phyloP scores from a whole-genome alignment of 2,797 vertebrate genomes.

The Phataginus tricuspis region DNA sequence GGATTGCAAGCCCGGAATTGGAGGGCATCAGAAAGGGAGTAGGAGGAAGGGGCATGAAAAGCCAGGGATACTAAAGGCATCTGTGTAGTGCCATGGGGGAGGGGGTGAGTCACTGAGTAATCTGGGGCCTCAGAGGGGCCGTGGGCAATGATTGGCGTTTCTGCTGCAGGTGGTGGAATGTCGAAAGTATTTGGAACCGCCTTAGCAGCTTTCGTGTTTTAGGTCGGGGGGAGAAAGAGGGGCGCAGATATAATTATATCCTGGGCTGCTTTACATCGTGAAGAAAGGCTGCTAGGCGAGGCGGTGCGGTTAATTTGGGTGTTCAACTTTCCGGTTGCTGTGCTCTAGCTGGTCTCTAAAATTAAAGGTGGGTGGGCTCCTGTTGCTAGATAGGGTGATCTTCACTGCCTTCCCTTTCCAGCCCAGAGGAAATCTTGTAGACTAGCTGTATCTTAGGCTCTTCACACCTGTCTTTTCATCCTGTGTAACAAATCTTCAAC shows the following conservation, averaged over 20 bases:
- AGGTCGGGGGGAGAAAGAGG: slow-evolving; percentile 40
- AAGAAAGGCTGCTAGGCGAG: slow-evolving; percentile 73
- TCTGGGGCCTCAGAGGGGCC: background rate
- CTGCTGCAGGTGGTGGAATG: slow-evolving; percentile 46
- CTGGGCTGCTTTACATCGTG: slow-evolving; percentile 33
- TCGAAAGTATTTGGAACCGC: slow-evolving; percentile 44
- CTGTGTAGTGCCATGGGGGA: slow-evolving; percentile 70
- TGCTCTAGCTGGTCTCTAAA: slow-evolving; percentile 12
- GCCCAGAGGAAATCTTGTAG: slow-evolving; percentile 11
- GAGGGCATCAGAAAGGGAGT: slow-evolving; percentile 30
- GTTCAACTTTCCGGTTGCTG: slow-evolving; percentile 54
- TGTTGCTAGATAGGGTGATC: slow-evolving; percentile 36
- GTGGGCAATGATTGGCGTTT: slow-evolving; percentile 38
- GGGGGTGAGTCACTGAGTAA: slow-evolving; percentile 57
- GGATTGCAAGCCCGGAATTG: slow-evolving; percentile 43
- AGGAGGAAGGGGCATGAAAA: slow-evolving; percentile 60
- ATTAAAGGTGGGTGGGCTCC: slow-evolving; percentile 34
- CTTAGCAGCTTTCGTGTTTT: slow-evolving; percentile 58
- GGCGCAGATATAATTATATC: slow-evolving; percentile 52
- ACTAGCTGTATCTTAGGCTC: slow-evolving; percentile 34
- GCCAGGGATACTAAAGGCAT: slow-evolving; percentile 60
- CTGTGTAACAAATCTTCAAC: background rate
- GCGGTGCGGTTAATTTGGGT: slow-evolving; percentile 66
- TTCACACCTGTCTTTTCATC: slow-evolving; percentile 45
- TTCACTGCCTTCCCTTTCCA: background rate